A percentile compares a stretch with the other conserved stretches of the same genome.
Evolutionary conservation across 2,113 vertebrate genomes (phyloP).

Genomic region (Micromys minutus): DNA sequence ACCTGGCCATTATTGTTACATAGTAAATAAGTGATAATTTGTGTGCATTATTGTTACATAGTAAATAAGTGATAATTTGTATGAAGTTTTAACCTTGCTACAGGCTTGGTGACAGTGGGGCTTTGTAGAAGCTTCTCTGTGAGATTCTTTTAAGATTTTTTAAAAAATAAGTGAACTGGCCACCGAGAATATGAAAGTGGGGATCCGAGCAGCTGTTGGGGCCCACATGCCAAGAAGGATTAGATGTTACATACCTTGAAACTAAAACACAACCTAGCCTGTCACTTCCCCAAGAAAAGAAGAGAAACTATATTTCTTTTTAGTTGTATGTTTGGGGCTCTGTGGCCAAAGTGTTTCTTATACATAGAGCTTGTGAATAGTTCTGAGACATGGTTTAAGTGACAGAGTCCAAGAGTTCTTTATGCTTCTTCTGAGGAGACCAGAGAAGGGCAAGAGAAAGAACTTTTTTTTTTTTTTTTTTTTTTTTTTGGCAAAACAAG

Average conservation of each 20-base stretch:
- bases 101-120: background rate
- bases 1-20: background rate
- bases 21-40: background rate
- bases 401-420: background rate
- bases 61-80: background rate
- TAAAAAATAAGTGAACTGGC: background rate
- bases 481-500: background rate
- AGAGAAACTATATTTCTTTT: background rate
- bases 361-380: background rate
- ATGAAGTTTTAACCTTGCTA: background rate
- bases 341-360: background rate
- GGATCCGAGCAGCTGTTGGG: background rate
- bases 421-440: background rate
- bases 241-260: background rate
- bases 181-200: background rate
- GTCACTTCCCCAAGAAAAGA: slow-evolving; percentile 8
- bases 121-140: background rate
- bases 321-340: background rate
- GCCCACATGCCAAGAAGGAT: background rate
- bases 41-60: background rate
- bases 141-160: background rate
- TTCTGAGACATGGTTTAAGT: background rate
- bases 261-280: background rate
- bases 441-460: background rate
- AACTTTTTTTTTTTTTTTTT: background rate